phyloP scores from a whole-genome alignment of 2,113 vertebrate genomes.

The Rhea americana region DNA sequence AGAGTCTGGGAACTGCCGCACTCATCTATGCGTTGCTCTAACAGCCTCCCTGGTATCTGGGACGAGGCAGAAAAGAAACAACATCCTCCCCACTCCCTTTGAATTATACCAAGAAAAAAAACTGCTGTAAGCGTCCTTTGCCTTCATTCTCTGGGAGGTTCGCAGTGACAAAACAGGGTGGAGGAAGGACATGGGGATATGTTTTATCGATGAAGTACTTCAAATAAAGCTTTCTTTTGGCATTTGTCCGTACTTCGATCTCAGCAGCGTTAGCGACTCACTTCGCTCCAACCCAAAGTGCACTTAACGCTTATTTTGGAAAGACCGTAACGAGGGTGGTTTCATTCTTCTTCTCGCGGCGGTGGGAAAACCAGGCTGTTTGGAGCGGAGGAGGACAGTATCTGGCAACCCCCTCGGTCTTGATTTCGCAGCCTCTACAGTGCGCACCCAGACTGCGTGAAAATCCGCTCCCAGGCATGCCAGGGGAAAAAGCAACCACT shows the following conservation, averaged over 20 bases:
- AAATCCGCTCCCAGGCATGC: not conserved
- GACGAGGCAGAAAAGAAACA: not conserved
- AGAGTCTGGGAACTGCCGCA: not conserved
- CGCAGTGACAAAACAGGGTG: not conserved
- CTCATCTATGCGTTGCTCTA: accelerated
- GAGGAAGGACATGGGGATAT: not conserved
- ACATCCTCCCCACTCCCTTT: no score
- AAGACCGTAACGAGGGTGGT: not conserved
- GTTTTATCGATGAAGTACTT: not conserved
- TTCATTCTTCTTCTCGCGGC: no score
- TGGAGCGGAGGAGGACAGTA: not conserved
- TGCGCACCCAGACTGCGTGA: not conserved
- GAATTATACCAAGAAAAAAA: not conserved
- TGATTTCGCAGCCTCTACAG: not conserved
- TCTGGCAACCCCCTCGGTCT: not conserved
- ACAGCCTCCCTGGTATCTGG: not conserved
- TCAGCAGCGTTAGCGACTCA: not conserved
- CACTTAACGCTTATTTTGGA: not conserved
- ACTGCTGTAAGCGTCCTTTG: not conserved
- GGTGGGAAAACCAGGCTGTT: not conserved
- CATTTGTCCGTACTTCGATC: not conserved
- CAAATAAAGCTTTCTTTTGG: not conserved
- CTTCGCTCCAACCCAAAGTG: not conserved
- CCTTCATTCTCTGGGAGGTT: not conserved
- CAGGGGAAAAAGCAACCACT: not conserved